Evolutionary conservation across 2,888 invertebrate species (phyloP).

Genomic region (Amphipyra berbera): DNA sequence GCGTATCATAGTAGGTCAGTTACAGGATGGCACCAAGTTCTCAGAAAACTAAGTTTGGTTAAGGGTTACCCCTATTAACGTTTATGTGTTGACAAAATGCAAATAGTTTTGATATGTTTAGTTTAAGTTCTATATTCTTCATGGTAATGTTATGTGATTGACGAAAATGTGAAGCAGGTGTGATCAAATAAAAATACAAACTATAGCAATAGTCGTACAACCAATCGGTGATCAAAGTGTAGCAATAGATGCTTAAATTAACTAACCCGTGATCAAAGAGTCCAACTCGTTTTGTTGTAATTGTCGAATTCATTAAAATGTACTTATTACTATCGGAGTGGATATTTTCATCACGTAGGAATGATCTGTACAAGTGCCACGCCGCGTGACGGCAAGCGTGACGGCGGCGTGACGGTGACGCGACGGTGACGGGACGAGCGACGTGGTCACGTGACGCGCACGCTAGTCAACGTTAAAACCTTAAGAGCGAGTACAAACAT

Average conservation of each 20-base stretch:
- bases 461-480: conserved; percentile 54
- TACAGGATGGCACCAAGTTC: neutral
- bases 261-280: conserved; percentile 8
- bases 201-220: too few species aligned
- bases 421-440: too few species aligned
- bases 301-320: conserved; percentile 17
- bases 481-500: conserved; percentile 78
- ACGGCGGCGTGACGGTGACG: neutral
- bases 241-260: neutral
- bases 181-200: conserved; percentile 1
- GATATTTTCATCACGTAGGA: conserved; percentile 22
- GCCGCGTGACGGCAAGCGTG: too few species aligned
- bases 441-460: too few species aligned
- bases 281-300: conserved; percentile 13
- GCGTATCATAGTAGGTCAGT: too few species aligned
- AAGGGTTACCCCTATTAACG: neutral
- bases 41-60: neutral
- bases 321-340: conserved; percentile 24
- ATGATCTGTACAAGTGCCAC: conserved; percentile 34
- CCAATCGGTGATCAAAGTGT: neutral
- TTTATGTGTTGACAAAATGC: neutral
- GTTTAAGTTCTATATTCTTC: too few species aligned
- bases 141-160: neutral
- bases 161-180: conserved; percentile 30
- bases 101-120: neutral